phyloP scores from a whole-genome alignment of 2,113 vertebrate genomes.

The Pteronura brasiliensis region DNA sequence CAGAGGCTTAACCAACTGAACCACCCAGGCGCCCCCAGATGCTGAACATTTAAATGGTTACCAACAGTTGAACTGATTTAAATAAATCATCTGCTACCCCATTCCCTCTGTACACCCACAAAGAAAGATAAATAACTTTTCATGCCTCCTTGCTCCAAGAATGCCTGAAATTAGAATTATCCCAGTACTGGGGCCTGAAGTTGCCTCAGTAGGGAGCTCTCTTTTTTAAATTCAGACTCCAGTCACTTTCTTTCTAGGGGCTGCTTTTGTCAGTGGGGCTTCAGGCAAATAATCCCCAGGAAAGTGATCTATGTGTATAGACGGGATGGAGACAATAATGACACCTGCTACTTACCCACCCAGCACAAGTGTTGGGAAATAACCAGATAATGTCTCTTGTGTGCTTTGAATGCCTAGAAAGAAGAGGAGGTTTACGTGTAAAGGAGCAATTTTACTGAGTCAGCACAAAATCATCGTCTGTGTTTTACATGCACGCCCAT shows the following conservation, averaged over 20 bases:
- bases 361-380: not conserved
- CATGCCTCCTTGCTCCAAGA: not conserved
- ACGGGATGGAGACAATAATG: not conserved
- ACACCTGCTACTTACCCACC: not conserved
- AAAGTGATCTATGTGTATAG: not conserved
- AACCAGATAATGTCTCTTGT: not conserved
- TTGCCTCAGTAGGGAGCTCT: constrained; percentile 53
- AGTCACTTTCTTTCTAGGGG: constrained; percentile 26
- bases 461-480: not conserved
- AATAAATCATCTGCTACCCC: not conserved
- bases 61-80: not conserved
- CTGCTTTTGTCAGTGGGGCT: not conserved
- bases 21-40: not conserved
- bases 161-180: constrained; percentile 37
- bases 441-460: constrained; percentile 6
- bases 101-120: not conserved
- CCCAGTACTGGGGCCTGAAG: constrained; percentile 27
- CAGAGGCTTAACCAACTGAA: not conserved
- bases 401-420: constrained; percentile 1
- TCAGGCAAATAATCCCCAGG: not conserved
- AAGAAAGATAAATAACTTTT: not conserved
- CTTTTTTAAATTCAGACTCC: constrained; percentile 33
- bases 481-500: not conserved
- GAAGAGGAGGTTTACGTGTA: not conserved
- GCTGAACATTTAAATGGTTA: not conserved